A percentile compares a stretch with the other conserved stretches of the same genome.
These are phyloP conservation scores for Pandemis cinnamomeana DNA, from an alignment of 2,888 invertebrate genomes.

Conservation along the genomic window DNA sequence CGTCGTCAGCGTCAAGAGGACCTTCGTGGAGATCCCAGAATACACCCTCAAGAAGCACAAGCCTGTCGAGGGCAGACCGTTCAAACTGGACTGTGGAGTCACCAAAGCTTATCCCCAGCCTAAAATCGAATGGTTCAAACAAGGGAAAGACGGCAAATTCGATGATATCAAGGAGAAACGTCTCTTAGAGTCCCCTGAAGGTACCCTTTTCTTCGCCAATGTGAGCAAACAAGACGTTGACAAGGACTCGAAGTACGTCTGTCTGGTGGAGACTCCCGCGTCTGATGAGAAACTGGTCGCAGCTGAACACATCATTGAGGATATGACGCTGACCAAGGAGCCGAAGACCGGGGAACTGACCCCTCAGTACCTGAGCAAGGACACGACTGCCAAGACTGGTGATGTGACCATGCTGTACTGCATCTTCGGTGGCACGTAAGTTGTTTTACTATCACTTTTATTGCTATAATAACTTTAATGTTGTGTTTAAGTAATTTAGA, in stretches of 20 bases:
- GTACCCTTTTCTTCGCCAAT: constrained; percentile 67
- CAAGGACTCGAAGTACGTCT: constrained; percentile 62
- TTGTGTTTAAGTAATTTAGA: too few relatives aligned
- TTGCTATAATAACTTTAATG: too few relatives aligned
- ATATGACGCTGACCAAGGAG: constrained; percentile 53
- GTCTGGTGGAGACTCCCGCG: constrained; percentile 64
- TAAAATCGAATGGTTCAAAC: constrained; percentile 63
- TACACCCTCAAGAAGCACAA: constrained; percentile 54
- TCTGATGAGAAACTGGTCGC: constrained; percentile 55
- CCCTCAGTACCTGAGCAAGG: constrained; percentile 64
- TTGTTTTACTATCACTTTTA: constrained; percentile 37
- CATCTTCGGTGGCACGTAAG: constrained; percentile 76
- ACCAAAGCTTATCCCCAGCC: constrained; percentile 69
- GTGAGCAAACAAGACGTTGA: constrained; percentile 60
- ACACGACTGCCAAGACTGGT: constrained; percentile 60
- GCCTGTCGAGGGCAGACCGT: constrained; percentile 66
- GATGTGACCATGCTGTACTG: constrained; percentile 68
- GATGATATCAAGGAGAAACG: constrained; percentile 56
- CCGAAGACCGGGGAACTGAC: constrained; percentile 58
- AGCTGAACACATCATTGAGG: constrained; percentile 64
- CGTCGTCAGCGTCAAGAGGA: constrained; percentile 55
- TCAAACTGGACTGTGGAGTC: constrained; percentile 63
- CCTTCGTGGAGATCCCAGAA: constrained; percentile 56
- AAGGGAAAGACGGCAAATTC: constrained; percentile 49
- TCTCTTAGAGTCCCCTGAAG: constrained; percentile 64